Evolutionary conservation across 2,888 invertebrate species (phyloP).

Genomic region (Polyploca ridens): DNA sequence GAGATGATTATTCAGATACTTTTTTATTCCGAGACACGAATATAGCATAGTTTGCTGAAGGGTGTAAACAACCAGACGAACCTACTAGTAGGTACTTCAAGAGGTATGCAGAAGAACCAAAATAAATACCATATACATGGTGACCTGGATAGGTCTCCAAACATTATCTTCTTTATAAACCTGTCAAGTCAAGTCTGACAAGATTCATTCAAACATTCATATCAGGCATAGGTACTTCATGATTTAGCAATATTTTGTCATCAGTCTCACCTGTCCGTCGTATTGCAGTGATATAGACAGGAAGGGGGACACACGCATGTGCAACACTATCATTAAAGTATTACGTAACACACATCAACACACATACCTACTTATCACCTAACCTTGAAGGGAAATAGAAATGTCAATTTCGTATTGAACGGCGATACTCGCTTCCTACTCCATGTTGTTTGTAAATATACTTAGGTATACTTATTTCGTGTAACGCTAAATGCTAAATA

Average conservation of each 20-base stretch:
- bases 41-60: too few species aligned
- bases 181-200: background rate
- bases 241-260: slow-evolving; percentile 1
- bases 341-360: slow-evolving; percentile 1
- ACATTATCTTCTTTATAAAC: too few species aligned
- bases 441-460: background rate
- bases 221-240: background rate
- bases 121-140: too few species aligned
- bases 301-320: background rate
- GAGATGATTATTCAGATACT: too few species aligned
- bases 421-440: background rate
- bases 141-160: too few species aligned
- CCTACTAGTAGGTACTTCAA: too few species aligned
- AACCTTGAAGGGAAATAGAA: slow-evolving; percentile 5
- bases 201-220: background rate
- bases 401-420: slow-evolving; percentile 6
- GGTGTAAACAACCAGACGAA: too few species aligned
- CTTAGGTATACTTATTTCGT: background rate
- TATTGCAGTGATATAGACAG: background rate
- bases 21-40: too few species aligned
- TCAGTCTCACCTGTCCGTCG: background rate
- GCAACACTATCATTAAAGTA: background rate
- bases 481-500: background rate
- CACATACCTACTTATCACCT: background rate
- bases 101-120: too few species aligned